Base-by-base conservation (phyloP, 2,797 vertebrate species). In the Hemitrygon akajei region DNA sequence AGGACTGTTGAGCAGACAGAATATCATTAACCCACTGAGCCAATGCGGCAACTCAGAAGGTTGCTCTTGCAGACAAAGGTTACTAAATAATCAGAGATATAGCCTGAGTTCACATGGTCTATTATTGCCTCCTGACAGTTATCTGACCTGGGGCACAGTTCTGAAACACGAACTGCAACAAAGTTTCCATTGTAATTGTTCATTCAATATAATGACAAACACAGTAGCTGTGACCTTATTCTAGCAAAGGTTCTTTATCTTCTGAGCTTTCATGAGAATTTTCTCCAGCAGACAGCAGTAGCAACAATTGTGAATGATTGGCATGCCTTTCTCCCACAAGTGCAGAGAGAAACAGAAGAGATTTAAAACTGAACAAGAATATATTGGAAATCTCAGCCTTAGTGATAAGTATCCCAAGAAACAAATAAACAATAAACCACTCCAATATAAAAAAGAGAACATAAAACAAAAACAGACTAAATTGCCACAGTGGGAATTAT, bases 171-270 rank as follows among this genome's bases (percentile, higher is more conserved):
- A 73, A 34, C 25, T 93, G 69, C 91, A 93, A 56, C 47, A 56
- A 37, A 25, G 69, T 76, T 76, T 56, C 37, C 69, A 93, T 58
- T 93, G 40, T 93, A 75, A 76, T 58, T 75, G 30, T 91, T 76
- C 91, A 93, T 76, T 93, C 91, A 71, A 93, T 58, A 75, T 75
- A 93, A 76, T 56, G 69, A 76, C 47, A 5, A 93, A 75, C 91
- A 93, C 40, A n/a, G 73, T 56, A 18, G 37, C 91, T 47, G 25
- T 93, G 91, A 76, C 69, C 69, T 75, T 93, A 76, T 47, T 93
- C 71, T 93, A 12, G 69, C 56, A 56, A 76, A 93, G 71, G 40
- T 56, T 56, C 91, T 93, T 93, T 93, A 93, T 75, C 91, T 76
- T 93, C 69, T 93, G 91, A 40, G 40, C 27, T 93, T 73, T 76